These are phyloP conservation scores for Rhingia rostrata DNA, from an alignment of 2,888 invertebrate genomes.

Conservation along the genomic window DNA sequence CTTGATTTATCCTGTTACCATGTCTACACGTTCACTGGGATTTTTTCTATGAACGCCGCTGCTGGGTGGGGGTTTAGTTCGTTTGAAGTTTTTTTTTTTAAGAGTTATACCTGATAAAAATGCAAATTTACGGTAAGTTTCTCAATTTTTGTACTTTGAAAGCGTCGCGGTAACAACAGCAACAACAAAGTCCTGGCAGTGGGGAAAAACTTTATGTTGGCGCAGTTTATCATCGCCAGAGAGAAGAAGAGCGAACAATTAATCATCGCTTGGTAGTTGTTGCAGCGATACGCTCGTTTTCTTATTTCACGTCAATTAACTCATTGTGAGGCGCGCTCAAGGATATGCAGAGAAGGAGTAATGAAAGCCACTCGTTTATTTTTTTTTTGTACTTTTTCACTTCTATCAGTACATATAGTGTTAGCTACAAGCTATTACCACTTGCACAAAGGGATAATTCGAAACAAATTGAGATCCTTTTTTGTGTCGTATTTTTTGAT, in stretches of 20 bases:
- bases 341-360: conserved; percentile 34
- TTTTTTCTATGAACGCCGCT: conserved; percentile 1
- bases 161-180: conserved; percentile 38
- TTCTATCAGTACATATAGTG: conserved; percentile 26
- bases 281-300: conserved; percentile 37
- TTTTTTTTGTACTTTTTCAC: background rate
- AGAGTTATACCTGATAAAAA: conserved; percentile 74
- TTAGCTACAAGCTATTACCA: conserved; percentile 42
- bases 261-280: conserved; percentile 51
- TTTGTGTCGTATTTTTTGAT: conserved; percentile 12
- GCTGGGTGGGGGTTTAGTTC: conserved; percentile 23
- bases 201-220: conserved; percentile 67
- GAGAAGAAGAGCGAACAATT: conserved; percentile 56
- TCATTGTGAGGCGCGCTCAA: conserved; percentile 53
- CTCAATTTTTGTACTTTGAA: conserved; percentile 55
- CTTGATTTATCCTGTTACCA: conserved; percentile 74
- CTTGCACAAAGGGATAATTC: conserved; percentile 63
- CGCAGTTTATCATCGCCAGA: conserved; percentile 69
- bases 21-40: conserved; percentile 63
- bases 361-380: conserved; percentile 26
- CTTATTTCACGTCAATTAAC: conserved; percentile 71
- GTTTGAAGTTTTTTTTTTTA: conserved; percentile 1
- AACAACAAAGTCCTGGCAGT: conserved; percentile 48
- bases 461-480: conserved; percentile 70
- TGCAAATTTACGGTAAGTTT: conserved; percentile 74